Evolutionary conservation across 2,797 vertebrate genomes (phyloP).

Genomic region (Liasis olivaceus): DNA sequence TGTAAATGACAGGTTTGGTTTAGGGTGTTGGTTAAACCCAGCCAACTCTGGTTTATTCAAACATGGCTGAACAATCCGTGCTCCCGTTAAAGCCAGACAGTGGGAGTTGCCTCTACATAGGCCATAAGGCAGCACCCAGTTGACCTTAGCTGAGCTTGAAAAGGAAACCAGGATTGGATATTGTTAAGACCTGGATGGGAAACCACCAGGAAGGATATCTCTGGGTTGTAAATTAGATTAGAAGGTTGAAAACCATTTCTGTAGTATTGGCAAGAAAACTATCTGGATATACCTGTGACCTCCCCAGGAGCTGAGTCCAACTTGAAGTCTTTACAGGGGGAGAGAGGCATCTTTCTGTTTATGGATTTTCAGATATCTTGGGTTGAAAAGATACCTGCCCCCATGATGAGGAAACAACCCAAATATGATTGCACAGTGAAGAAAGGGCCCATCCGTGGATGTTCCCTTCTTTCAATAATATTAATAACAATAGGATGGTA

Average conservation of each 20-base stretch:
- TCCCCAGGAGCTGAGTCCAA: not conserved
- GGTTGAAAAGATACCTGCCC: not conserved
- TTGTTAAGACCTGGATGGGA: not conserved
- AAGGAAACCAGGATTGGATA: not conserved
- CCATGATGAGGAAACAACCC: not conserved
- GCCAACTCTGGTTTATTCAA: not conserved
- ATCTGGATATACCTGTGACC: not conserved
- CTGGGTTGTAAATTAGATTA: not conserved
- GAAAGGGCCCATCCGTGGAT: not conserved
- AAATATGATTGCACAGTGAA: not conserved
- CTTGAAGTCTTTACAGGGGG: not conserved
- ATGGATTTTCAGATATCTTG: not conserved
- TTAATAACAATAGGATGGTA: not conserved
- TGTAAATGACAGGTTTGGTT: not conserved
- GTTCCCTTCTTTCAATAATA: not conserved
- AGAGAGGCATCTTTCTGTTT: not conserved
- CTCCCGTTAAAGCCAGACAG: not conserved
- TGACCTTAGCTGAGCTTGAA: not conserved
- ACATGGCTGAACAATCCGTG: not conserved
- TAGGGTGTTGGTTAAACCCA: not conserved
- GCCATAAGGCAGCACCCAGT: not conserved
- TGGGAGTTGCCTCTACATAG: not conserved
- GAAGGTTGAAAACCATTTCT: not conserved
- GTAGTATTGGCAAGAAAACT: not conserved
- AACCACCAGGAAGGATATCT: not conserved